These are phyloP conservation scores for Hemibagrus wyckioides DNA, from an alignment of 2,113 vertebrate genomes.

Conservation along the genomic window DNA sequence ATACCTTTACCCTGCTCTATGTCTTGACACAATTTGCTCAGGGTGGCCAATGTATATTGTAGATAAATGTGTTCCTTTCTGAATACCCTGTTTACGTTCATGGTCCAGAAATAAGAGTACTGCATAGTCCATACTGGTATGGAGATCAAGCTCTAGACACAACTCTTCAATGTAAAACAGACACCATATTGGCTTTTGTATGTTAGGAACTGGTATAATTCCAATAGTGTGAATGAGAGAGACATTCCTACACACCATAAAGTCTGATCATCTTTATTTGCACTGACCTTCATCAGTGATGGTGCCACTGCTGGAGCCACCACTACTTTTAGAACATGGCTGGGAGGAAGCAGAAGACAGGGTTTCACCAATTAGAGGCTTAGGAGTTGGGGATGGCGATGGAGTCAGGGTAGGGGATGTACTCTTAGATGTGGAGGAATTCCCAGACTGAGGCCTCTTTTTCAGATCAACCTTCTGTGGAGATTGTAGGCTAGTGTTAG, in stretches of 20 bases:
- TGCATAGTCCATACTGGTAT: not conserved
- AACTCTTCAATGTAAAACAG: not conserved
- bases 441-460: slow-evolving; percentile 85
- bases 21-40: not conserved
- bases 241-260: not conserved
- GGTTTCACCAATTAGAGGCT: slow-evolving; percentile 75
- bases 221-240: not conserved
- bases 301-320: slow-evolving; percentile 94
- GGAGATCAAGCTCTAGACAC: not conserved
- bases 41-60: not conserved
- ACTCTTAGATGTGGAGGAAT: slow-evolving; percentile 94
- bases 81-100: not conserved
- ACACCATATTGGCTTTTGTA: not conserved
- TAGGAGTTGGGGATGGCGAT: slow-evolving; percentile 78
- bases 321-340: slow-evolving; percentile 90
- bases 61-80: not conserved
- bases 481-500: not conserved
- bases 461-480: slow-evolving; percentile 82
- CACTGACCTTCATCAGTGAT: slow-evolving; percentile 91
- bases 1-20: too few species aligned
- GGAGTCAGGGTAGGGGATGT: slow-evolving; percentile 96
- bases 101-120: not conserved
- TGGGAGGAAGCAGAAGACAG: slow-evolving; percentile 88
- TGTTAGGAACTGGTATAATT: not conserved
- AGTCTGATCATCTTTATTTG: not conserved